Evolutionary conservation across 2,797 vertebrate species (phyloP), one percentile per base, ranked within the genome.

Genomic region (Odontamblyopus rebecca): DNA sequence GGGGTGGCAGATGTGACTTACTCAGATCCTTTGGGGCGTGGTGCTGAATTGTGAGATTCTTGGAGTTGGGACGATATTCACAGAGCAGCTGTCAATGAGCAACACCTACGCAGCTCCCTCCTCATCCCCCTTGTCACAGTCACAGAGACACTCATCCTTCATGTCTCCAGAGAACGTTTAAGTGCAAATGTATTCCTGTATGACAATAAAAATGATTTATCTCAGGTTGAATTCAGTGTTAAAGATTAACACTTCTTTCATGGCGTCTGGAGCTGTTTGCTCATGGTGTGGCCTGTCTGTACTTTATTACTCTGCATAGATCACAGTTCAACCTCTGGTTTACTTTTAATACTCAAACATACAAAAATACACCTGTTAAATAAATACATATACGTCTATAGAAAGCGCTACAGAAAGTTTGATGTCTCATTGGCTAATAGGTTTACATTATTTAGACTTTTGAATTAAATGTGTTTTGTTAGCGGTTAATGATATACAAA

Each of bases 201-300:
- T 69, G 79, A 82, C 81, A 72, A 72, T 67, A 67, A 84, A 80
- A 81, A 76, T 80, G 82, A 89, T 63, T 88, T 76, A 80, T 38
- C 67, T 44, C 75, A 61, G 68, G 50, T 26, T 67, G 26, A 12
- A n/a, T 50, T 61, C 69, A 68, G n/a, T 13, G 85, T 94, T 93
- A 94, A 92, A 88, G 53, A 93, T 93, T 94, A 91, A 93, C 89
- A 70, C 48, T n/a, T 81, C 69, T 71, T 68, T 84, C 80, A 74
- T 70, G 63, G 60, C 70, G 75, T 78, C 78, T 80, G 60, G 57
- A 63, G 81, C 11, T 83, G 60, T 86, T 93, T 92, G 88, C 82
- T 84, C 23, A 91, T 26, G 69, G 82, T 0, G 78, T 63, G 69
- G 68, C 30, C 61, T 41, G 62, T 74, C 79, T 77, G 69, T 60